Evolutionary conservation across 2,888 invertebrate species (phyloP).

Genomic region (Argyresthia goedartella): DNA sequence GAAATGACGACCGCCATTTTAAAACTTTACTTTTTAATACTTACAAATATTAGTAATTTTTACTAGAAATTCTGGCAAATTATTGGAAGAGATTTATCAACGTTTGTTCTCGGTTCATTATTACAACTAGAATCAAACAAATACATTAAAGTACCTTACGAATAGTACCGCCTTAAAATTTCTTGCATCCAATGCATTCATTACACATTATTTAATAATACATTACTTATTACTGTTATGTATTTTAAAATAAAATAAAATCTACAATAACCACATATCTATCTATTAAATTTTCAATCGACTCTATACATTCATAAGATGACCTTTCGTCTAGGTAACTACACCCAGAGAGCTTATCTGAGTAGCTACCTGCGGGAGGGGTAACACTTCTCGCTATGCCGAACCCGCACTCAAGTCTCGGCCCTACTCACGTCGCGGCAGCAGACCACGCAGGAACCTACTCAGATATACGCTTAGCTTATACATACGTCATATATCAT

Average conservation of each 20-base stretch:
- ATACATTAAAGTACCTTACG: slow-evolving; percentile 21
- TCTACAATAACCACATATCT: slow-evolving; percentile 54
- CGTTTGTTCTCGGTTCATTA: slow-evolving; percentile 34
- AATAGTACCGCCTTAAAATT: slow-evolving; percentile 26
- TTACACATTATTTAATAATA: slow-evolving; percentile 14
- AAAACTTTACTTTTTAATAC: background rate
- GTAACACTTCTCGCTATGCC: no score
- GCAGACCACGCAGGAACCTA: no score
- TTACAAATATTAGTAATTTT: background rate
- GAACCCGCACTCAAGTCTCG: no score
- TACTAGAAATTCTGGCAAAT: slow-evolving; percentile 50
- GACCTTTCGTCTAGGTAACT: slow-evolving; percentile 16
- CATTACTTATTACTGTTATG: slow-evolving; percentile 29
- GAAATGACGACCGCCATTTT: slow-evolving; percentile 18
- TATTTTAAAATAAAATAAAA: slow-evolving; percentile 32
- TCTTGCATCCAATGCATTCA: slow-evolving; percentile 50
- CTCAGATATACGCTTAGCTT: no score
- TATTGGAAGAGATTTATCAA: slow-evolving; percentile 50
- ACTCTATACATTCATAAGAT: slow-evolving; percentile 54
- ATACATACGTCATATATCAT: no score
- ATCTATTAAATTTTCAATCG: slow-evolving; percentile 33
- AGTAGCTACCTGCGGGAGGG: no score
- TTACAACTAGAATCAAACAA: slow-evolving; percentile 48
- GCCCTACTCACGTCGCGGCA: no score
- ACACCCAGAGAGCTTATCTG: no score